Percentiles rank a stretch among this genome's conserved stretches.
Conservation (phyloP, 2,888 invertebrate species). For the Sympetrum striolatum region DNA sequence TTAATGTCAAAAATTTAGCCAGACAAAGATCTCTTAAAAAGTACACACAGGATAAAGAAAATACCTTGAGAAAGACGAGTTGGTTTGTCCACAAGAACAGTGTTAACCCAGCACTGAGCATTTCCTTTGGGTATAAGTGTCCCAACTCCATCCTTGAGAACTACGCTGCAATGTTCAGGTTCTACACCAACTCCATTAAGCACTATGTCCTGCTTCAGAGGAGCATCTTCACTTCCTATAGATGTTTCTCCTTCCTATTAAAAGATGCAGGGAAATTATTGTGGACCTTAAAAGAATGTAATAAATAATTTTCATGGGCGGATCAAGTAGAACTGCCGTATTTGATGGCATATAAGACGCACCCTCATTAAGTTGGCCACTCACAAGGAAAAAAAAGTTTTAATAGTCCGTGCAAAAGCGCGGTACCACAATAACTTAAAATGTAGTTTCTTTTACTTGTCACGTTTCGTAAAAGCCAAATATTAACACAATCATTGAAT, state of each 20-base stretch:
- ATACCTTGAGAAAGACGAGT: slow-evolving; percentile 77
- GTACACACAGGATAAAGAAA: neutral
- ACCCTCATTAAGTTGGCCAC: no score
- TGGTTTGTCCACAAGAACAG: slow-evolving; percentile 77
- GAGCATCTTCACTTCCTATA: slow-evolving; percentile 78
- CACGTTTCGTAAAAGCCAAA: no score
- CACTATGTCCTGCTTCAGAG: slow-evolving; percentile 77
- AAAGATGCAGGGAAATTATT: slow-evolving; percentile 27
- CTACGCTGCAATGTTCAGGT: slow-evolving; percentile 78
- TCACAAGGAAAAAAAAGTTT: no score
- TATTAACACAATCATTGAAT: no score
- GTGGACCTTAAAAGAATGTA: no score
- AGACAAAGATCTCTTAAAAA: neutral
- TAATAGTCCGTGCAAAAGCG: no score
- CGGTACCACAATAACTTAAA: no score
- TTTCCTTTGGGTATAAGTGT: slow-evolving; percentile 75
- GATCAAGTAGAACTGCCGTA: no score
- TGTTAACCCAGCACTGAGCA: slow-evolving; percentile 85
- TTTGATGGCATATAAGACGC: no score
- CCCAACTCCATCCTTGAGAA: slow-evolving; percentile 74
- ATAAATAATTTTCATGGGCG: no score
- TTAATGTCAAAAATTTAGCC: no score
- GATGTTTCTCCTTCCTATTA: slow-evolving; percentile 81
- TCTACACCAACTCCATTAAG: slow-evolving; percentile 78
- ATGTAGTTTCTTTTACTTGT: no score